These are phyloP conservation scores for Stomatorhinus ivindoensis DNA, from an alignment of 2,113 vertebrate species.

Conservation along the genomic window DNA sequence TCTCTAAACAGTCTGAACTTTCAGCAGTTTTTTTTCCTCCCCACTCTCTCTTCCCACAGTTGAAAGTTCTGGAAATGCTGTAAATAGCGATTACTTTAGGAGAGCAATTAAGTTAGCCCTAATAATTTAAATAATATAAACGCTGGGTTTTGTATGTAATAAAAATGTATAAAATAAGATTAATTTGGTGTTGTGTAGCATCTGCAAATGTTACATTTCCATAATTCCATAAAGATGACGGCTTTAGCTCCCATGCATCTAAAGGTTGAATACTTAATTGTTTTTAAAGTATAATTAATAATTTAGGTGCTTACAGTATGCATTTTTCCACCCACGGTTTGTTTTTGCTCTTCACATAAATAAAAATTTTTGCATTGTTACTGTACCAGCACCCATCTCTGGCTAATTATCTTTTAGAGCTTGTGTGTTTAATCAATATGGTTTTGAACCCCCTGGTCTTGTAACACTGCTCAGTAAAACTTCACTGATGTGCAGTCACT, in stretches of 20 bases:
- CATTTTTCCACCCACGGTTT: not conserved
- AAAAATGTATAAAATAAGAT: conserved; percentile 15
- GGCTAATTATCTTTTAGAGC: not conserved
- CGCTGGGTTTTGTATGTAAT: conserved; percentile 13
- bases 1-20: not conserved
- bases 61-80: not conserved
- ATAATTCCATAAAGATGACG: conserved; percentile 40
- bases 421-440: conserved; percentile 1
- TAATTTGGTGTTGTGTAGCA: conserved; percentile 27
- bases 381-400: not conserved
- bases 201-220: conserved; percentile 31
- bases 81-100: not conserved
- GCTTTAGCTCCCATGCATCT: conserved; percentile 15
- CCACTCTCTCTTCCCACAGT: not conserved
- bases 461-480: not conserved
- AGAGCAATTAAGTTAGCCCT: not conserved
- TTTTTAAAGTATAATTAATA: conserved; percentile 17
- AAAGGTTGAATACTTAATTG: conserved; percentile 36
- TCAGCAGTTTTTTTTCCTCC: not conserved
- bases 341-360: not conserved
- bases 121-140: conserved; percentile 23
- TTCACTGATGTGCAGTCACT: not conserved
- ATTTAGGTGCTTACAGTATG: conserved; percentile 8
- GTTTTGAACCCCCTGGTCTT: not conserved
- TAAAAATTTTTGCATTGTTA: not conserved